Base-by-base conservation (phyloP, 1,140 invertebrate species). In the Heliconius hewitsoni region DNA sequence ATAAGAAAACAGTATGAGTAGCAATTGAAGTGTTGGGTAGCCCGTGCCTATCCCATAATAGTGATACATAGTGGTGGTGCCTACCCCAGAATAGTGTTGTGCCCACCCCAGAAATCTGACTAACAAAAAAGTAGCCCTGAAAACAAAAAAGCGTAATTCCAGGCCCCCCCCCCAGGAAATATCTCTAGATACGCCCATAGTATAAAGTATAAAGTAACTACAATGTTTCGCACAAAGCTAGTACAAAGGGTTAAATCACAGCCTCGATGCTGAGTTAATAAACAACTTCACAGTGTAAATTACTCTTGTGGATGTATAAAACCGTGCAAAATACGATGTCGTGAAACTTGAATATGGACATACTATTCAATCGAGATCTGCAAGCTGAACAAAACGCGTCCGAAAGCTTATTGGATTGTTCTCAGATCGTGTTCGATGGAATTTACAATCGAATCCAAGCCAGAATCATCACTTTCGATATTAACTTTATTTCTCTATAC, bases 401-500 rank as follows among this genome's bases (percentile, higher is more conserved):
- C 72, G 80, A 80, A 80, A 78, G 83, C 85, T 85, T 87, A 87
- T 88, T 87, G 85, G 81, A 87, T 86, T 85, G 84, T 81, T 85
- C 82, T 84, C 82, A 70, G 82, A 85, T 82, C 80, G 80, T 82
- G 77, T 82, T 84, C 81, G 74, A 73, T 74, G 81, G 75, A 78
- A 83, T 82, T 76, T 77, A 76, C 78, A 81, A 71, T 74, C 76
- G 46, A 74, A 72, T 73, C 72, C 55, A 73, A 34, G 78, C 79
- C 71, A 76, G 60, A 74, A 79, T 77, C 75, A 77, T 77, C 78
- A 82, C 71, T 77, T 80, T 72, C 70, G 74, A 72, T 75, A 82
- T 66, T 66, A 60, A 60, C 60, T 27, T 30, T 16, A 66, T 66
- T 66, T 16, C 8, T 27, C 60, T 16, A 9, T 9, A 23, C 55